Conservation (phyloP, 2,888 invertebrate genomes). For the Sicus ferrugineus region DNA sequence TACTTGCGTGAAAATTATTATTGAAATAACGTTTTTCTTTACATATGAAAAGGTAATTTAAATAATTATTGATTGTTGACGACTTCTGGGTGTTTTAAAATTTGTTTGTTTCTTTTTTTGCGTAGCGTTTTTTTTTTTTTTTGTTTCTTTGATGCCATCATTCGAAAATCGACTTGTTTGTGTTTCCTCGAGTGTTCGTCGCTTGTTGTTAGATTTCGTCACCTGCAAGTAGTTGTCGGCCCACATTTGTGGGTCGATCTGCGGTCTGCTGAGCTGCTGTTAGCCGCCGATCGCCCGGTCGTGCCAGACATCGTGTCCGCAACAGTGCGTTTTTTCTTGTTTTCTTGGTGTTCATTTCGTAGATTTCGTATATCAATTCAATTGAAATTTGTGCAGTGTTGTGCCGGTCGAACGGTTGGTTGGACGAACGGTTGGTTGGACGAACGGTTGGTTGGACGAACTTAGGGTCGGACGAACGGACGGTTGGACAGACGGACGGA, state of each 20-base stretch:
- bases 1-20: too few species aligned
- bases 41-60: not conserved
- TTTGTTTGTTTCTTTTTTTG: not conserved
- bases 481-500: not conserved
- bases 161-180: not conserved
- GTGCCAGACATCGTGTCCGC: constrained; percentile 33
- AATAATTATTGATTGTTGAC: too few species aligned
- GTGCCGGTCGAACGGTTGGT: not conserved
- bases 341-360: not conserved
- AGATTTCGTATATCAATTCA: constrained; percentile 6
- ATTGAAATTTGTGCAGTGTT: not conserved
- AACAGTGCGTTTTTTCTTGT: not conserved
- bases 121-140: not conserved
- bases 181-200: not conserved
- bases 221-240: constrained; percentile 19
- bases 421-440: constrained; percentile 27
- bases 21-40: not conserved
- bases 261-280: constrained; percentile 4
- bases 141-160: not conserved
- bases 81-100: too few species aligned
- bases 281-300: constrained; percentile 24
- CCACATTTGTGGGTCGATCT: constrained; percentile 8
- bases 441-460: not conserved
- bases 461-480: not conserved
- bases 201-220: constrained; percentile 26